A percentile compares a stretch with the other conserved stretches of the same genome.
Evolutionary conservation across 2,888 invertebrate species (phyloP).

Genomic region (Buathra laborator): DNA sequence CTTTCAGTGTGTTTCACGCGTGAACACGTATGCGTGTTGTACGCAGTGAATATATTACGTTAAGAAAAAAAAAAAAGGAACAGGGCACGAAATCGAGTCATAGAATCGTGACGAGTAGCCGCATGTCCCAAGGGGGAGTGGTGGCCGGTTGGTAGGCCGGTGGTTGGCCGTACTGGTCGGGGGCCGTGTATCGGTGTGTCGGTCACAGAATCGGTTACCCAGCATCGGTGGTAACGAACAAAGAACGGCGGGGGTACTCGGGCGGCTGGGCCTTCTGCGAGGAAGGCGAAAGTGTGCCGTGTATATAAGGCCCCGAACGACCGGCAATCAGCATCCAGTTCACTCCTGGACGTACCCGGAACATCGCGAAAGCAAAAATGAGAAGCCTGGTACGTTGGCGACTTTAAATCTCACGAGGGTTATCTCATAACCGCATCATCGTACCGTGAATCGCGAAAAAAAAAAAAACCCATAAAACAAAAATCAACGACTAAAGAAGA

Average conservation of each 20-base stretch:
- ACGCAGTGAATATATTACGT: constrained; percentile 63
- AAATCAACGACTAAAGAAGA: neutral
- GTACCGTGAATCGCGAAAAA: constrained; percentile 33
- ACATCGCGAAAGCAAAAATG: constrained; percentile 84
- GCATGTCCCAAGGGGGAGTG: constrained; percentile 82
- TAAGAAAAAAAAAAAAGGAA: constrained; percentile 63
- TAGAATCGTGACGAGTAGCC: constrained; percentile 79
- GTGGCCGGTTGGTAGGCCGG: constrained; percentile 76
- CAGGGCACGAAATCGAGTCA: constrained; percentile 74
- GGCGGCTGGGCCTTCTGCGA: constrained; percentile 79
- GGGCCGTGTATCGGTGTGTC: constrained; percentile 52
- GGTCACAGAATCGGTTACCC: constrained; percentile 59
- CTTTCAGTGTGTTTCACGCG: neutral
- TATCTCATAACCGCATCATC: neutral
- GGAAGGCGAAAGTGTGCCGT: constrained; percentile 87
- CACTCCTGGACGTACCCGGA: constrained; percentile 87
- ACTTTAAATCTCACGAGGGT: constrained; percentile 24
- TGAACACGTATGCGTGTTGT: constrained; percentile 61
- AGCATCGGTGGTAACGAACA: constrained; percentile 77
- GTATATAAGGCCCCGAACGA: constrained; percentile 87
- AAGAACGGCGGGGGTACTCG: constrained; percentile 83
- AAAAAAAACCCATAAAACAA: constrained; percentile 1
- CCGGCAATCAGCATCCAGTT: constrained; percentile 87
- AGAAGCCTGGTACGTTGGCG: constrained; percentile 83
- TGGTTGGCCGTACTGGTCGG: constrained; percentile 40